Evolutionary conservation across 2,888 invertebrate species (phyloP), one percentile per base, ranked within the genome.

Genomic region (Megaustenia siamemsis): DNA sequence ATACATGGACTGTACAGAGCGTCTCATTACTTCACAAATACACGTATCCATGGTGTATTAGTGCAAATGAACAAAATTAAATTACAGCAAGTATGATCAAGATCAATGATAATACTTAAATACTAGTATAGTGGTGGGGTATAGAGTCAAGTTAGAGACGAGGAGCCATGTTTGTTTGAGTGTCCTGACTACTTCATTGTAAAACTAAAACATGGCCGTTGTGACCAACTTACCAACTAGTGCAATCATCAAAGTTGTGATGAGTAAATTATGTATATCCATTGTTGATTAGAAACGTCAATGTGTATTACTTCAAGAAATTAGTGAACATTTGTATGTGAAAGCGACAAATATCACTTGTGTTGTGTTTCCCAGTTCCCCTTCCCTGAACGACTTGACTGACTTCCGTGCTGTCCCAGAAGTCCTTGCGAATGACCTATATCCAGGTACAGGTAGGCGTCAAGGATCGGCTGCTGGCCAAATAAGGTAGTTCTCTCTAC

Each of bases 371-470:
- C 32, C 63, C 0, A 8, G 28, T 66, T 32, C 12, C 6, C 24
- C 24, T 8, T 6, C 60, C 12, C 32, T 8, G 32, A 10, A 12
- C 32, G 8, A 6, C 8, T 66, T 66, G 21, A 10, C 32, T 21
- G 10, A 66, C 63, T 66, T 66, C 63, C 63, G 28, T 66, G 63
- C 28, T 66, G 32, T 66, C 63, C 63, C 63, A 32, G 63, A 28
- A 66, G 63, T 32, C 63, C 32, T 66, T 28, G 63, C 63, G 32
- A 18, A 28, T 32, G 32, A 66, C 63, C 32, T 28, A 66, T 32
- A 12, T 60, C 6, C 53, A 8, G 18, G 32, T 6, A 66, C 63
- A 66, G 63, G 63, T 66, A 66, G 32, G 63, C 63, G 32, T 10
- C 21, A 21, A 0, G 21, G 10, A 53, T 10, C 21, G 53, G 53